These are phyloP conservation scores for Rhyacichthys aspro DNA, from an alignment of 2,797 vertebrate species.

Conservation along the genomic window DNA sequence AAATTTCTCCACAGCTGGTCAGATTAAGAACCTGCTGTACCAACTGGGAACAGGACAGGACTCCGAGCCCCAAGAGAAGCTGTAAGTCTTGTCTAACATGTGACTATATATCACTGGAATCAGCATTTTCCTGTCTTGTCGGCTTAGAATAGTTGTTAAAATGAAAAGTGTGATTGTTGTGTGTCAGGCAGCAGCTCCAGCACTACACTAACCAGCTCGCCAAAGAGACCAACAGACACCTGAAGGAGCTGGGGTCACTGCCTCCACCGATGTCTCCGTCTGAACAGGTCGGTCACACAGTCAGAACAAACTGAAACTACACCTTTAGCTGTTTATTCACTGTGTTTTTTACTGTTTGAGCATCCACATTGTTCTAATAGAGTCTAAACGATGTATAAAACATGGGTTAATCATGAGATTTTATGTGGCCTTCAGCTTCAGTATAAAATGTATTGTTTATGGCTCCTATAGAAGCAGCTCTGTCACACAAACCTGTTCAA, in stretches of 20 bases:
- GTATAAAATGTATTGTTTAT: too few relatives aligned
- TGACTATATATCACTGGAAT: neutral
- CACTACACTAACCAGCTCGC: constrained; percentile 91
- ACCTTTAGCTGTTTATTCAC: too few relatives aligned
- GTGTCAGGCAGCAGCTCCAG: constrained; percentile 88
- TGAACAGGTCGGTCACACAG: constrained; percentile 85
- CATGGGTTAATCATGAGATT: too few relatives aligned
- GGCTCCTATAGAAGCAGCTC: too few relatives aligned
- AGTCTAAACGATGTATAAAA: too few relatives aligned
- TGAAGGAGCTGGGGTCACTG: constrained; percentile 88
- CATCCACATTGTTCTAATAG: too few relatives aligned
- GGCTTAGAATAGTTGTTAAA: too few relatives aligned
- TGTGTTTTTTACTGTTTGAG: too few relatives aligned
- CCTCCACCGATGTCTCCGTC: constrained; percentile 84
- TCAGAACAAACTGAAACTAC: neutral
- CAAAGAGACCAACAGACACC: constrained; percentile 91
- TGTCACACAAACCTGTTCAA: too few relatives aligned
- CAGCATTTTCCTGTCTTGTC: too few relatives aligned
- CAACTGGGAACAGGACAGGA: constrained; percentile 89
- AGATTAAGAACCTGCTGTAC: constrained; percentile 90
- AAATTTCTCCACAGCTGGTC: constrained; percentile 79
- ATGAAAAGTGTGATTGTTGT: too few relatives aligned
- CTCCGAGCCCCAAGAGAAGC: constrained; percentile 87
- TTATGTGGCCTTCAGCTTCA: too few relatives aligned
- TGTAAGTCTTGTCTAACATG: constrained; percentile 83